Evolutionary conservation across 1,140 invertebrate species (phyloP).

Genomic region (Probaryconus sp.): DNA sequence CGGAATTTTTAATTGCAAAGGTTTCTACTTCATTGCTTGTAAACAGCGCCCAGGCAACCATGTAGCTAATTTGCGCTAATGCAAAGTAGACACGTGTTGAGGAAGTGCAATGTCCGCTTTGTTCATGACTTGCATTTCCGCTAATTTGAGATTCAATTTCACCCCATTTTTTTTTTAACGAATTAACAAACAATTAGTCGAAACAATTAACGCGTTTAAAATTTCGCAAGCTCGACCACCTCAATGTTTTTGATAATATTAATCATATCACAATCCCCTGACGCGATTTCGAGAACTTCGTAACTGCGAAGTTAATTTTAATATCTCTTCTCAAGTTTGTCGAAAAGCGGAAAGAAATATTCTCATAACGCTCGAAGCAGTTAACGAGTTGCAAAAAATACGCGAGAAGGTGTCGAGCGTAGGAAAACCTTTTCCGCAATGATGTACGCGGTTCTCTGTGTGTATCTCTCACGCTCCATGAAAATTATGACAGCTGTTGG

Average conservation of each 20-base stretch:
- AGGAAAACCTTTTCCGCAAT: slow-evolving; percentile 11
- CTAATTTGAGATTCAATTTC: too few relatives aligned
- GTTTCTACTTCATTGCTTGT: slow-evolving; percentile 43
- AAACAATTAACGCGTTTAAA: too few relatives aligned
- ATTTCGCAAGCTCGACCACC: too few relatives aligned
- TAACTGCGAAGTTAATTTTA: too few relatives aligned
- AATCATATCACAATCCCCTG: too few relatives aligned
- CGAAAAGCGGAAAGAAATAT: too few relatives aligned
- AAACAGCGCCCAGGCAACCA: slow-evolving; percentile 28
- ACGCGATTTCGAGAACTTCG: too few relatives aligned
- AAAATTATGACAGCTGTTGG: slow-evolving; percentile 67
- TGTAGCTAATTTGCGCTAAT: slow-evolving; percentile 70
- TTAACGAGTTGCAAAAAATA: slow-evolving; percentile 18
- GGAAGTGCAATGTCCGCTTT: slow-evolving; percentile 64
- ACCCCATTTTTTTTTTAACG: too few relatives aligned
- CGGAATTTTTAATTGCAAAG: slow-evolving; percentile 45
- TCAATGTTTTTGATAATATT: too few relatives aligned
- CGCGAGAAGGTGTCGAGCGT: slow-evolving; percentile 10
- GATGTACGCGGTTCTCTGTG: slow-evolving; percentile 1
- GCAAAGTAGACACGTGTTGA: slow-evolving; percentile 59
- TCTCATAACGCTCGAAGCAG: background rate
- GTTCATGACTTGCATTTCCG: slow-evolving; percentile 9
- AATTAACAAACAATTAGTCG: too few relatives aligned
- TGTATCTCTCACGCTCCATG: slow-evolving; percentile 66
- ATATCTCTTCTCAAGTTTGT: too few relatives aligned